Percentiles rank a stretch among this genome's conserved stretches.
Conservation (phyloP, 2,888 invertebrate species). For the Orthosia cruda region DNA sequence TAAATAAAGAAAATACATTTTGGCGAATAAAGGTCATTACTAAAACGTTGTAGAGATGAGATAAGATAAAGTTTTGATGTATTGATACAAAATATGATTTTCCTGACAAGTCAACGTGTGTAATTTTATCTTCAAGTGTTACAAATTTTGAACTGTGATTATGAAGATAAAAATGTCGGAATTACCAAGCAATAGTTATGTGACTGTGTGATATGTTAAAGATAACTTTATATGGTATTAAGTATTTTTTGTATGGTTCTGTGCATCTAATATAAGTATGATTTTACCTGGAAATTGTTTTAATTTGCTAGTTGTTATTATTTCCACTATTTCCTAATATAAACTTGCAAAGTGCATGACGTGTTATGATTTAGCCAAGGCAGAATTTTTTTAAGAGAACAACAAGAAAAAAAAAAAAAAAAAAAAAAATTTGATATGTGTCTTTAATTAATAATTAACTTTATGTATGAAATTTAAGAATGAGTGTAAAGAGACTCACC, state of each 20-base stretch:
- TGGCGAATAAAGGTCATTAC: neutral
- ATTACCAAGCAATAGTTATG: neutral
- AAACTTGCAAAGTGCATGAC: no score
- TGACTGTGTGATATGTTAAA: neutral
- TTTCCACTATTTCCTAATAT: no score
- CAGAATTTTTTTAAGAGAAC: no score
- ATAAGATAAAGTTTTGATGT: constrained; percentile 24
- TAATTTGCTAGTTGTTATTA: neutral
- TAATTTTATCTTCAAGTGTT: neutral
- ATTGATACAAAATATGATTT: neutral
- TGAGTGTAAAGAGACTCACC: no score
- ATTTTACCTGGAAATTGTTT: constrained; percentile 5
- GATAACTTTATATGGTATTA: neutral
- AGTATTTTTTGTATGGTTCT: neutral
- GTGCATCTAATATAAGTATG: neutral
- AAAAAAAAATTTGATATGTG: no score
- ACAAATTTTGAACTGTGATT: constrained; percentile 4
- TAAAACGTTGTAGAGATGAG: neutral
- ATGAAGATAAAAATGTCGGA: neutral
- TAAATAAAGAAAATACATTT: neutral
- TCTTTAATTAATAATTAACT: no score
- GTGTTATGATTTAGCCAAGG: no score
- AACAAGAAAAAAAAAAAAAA: no score
- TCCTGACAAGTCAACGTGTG: neutral
- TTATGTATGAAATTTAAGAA: no score